phyloP scores from a whole-genome alignment of 2,797 vertebrate genomes.

The Amphiprion clarkii region DNA sequence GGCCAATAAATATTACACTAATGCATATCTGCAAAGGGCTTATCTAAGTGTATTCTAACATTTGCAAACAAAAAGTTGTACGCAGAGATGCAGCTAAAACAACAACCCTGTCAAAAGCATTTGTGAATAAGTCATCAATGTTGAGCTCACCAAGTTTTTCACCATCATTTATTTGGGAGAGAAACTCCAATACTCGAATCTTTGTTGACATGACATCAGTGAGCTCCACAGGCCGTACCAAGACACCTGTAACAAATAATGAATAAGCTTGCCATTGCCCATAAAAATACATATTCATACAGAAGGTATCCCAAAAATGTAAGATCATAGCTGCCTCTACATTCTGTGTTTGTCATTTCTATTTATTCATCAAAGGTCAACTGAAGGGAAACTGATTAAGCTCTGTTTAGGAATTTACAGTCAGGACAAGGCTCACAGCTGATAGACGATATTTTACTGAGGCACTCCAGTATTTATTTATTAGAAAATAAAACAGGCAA shows the following conservation, averaged over 20 bases:
- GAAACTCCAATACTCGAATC: slow-evolving; percentile 78
- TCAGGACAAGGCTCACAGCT: not conserved
- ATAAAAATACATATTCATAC: not conserved
- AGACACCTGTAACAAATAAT: slow-evolving; percentile 67
- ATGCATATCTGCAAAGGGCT: not conserved
- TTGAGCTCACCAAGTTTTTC: slow-evolving; percentile 76
- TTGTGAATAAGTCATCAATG: not conserved
- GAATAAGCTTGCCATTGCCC: not conserved
- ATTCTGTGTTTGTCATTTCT: not conserved
- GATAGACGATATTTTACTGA: not conserved
- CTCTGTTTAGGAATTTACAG: not conserved
- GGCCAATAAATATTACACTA: no score
- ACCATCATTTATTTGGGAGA: slow-evolving; percentile 77
- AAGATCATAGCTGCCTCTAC: not conserved
- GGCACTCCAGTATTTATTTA: no score
- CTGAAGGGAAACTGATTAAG: not conserved
- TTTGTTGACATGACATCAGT: slow-evolving; percentile 47
- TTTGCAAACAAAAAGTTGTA: no score
- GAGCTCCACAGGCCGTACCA: slow-evolving; percentile 64
- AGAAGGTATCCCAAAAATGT: no score
- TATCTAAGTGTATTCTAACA: not conserved
- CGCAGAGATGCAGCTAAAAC: no score
- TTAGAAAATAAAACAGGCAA: no score
- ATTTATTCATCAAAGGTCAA: not conserved
- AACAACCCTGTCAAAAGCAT: no score